These are phyloP conservation scores for Drosophila heteroneura DNA, from an alignment of 2,888 invertebrate genomes.

Conservation along the genomic window DNA sequence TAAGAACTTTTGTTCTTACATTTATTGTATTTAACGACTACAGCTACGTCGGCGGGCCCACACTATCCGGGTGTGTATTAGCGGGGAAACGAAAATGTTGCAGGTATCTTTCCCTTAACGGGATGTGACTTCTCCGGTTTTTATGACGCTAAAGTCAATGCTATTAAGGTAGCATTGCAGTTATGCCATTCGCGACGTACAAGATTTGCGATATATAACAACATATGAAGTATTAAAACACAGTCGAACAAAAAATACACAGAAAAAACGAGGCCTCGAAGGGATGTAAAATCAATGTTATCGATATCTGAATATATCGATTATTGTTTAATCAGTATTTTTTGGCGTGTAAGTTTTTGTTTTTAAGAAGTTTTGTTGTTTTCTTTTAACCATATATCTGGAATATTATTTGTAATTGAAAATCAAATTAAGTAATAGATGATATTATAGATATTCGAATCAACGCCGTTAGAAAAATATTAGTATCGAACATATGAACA, in stretches of 20 bases:
- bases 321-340: not conserved
- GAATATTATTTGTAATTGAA: not conserved
- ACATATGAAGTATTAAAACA: slow-evolving; percentile 45
- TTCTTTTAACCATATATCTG: not conserved
- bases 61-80: slow-evolving; percentile 30
- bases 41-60: slow-evolving; percentile 46
- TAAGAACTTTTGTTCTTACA: slow-evolving; percentile 28
- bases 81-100: slow-evolving; percentile 14
- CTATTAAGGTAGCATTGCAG: slow-evolving; percentile 30
- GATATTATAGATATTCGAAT: not conserved
- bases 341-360: not conserved
- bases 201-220: slow-evolving; percentile 34
- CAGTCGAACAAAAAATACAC: slow-evolving; percentile 61
- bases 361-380: not conserved
- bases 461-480: slow-evolving; percentile 27
- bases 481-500: slow-evolving; percentile 10
- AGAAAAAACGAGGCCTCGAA: slow-evolving; percentile 70
- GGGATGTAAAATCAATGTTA: slow-evolving; percentile 44
- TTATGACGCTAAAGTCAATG: slow-evolving; percentile 6
- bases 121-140: not conserved
- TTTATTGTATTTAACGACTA: slow-evolving; percentile 25
- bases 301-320: slow-evolving; percentile 43
- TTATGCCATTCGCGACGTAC: slow-evolving; percentile 14
- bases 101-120: slow-evolving; percentile 12
- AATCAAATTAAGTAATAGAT: not conserved